A percentile compares a stretch with the other conserved stretches of the same genome.
Conservation (phyloP, 37 sponge, comb jelly and placozoan genomes). For the Chondrosia reniformis region DNA sequence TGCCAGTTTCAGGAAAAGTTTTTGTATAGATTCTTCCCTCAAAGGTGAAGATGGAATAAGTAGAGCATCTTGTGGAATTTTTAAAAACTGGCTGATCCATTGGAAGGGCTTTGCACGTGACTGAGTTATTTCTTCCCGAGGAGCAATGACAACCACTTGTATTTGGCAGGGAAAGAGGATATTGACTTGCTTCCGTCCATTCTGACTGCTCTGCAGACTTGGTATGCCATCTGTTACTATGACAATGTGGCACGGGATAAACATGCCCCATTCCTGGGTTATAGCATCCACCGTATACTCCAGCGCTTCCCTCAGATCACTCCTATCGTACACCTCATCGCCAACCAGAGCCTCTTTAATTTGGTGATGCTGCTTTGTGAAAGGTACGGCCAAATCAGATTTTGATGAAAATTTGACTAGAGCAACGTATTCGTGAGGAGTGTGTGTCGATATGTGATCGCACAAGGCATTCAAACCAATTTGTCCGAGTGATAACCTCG, state of each 20-base stretch:
- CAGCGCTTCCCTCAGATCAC: slow-evolving; percentile 58
- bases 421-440: slow-evolving; percentile 55
- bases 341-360: slow-evolving; percentile 44
- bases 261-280: slow-evolving; percentile 70
- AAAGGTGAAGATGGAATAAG: slow-evolving; percentile 37
- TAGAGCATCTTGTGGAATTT: slow-evolving; percentile 22
- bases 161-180: slow-evolving; percentile 68
- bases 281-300: slow-evolving; percentile 35
- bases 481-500: slow-evolving; percentile 35
- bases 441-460: slow-evolving; percentile 34
- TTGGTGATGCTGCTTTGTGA: slow-evolving; percentile 62
- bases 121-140: slow-evolving; percentile 46
- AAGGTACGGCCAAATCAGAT: slow-evolving; percentile 53
- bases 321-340: slow-evolving; percentile 46
- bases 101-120: neutral
- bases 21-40: slow-evolving; percentile 25
- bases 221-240: slow-evolving; percentile 77
- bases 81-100: slow-evolving; percentile 32
- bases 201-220: slow-evolving; percentile 29
- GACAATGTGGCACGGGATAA: slow-evolving; percentile 71
- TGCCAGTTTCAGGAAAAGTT: slow-evolving; percentile 40
- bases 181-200: slow-evolving; percentile 4
- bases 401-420: slow-evolving; percentile 70
- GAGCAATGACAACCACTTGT: slow-evolving; percentile 60
- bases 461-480: slow-evolving; percentile 63